Evolutionary conservation across 2,888 invertebrate species (phyloP).

Genomic region (Pollenia labialis): DNA sequence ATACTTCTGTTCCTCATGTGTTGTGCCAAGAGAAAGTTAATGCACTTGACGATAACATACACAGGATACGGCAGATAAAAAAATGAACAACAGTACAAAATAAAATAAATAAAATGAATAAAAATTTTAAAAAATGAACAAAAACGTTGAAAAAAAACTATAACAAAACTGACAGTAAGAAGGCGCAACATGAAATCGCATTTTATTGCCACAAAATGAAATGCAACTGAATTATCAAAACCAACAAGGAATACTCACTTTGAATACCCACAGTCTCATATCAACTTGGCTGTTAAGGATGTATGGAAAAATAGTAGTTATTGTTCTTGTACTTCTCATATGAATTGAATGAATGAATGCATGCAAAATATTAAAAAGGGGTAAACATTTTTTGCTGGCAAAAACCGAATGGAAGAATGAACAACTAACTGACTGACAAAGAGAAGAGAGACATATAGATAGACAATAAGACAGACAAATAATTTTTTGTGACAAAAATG

Average conservation of each 20-base stretch:
- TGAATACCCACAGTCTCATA: conserved; percentile 55
- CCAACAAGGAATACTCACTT: conserved; percentile 62
- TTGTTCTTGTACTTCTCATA: conserved; percentile 33
- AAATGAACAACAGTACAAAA: conserved; percentile 60
- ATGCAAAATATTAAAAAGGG: conserved; percentile 51
- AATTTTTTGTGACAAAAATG: conserved; percentile 50
- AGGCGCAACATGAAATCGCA: conserved; percentile 69
- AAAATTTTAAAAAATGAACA: conserved; percentile 6
- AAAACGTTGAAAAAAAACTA: conserved; percentile 6
- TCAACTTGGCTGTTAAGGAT: conserved; percentile 66
- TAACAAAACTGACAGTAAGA: conserved; percentile 67
- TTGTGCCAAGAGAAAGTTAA: conserved; percentile 37
- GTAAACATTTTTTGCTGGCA: conserved; percentile 31
- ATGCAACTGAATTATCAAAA: conserved; percentile 73
- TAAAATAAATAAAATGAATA: conserved; percentile 33
- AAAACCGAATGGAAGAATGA: conserved; percentile 47
- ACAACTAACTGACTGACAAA: conserved; percentile 58
- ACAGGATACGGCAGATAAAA: conserved; percentile 51
- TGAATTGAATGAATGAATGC: conserved; percentile 48
- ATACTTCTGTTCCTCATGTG: not conserved
- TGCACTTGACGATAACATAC: conserved; percentile 53
- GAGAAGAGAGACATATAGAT: conserved; percentile 53
- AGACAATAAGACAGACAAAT: conserved; percentile 47
- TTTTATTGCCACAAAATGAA: conserved; percentile 72
- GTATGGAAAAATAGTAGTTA: conserved; percentile 62